These are phyloP conservation scores for Eristalis intricaria DNA, from an alignment of 2,888 invertebrate species.

Conservation along the genomic window DNA sequence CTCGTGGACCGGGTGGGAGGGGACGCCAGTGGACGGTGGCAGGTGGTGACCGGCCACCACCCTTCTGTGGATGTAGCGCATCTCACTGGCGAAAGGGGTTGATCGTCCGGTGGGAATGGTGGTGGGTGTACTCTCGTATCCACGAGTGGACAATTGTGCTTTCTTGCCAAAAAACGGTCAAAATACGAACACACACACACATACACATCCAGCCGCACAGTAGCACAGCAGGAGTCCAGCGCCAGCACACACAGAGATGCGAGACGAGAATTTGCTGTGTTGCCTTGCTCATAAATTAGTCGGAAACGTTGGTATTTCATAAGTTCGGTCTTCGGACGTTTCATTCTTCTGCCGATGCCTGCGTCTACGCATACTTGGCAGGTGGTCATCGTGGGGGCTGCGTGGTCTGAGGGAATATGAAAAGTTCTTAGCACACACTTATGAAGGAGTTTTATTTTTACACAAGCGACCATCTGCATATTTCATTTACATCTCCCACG, in stretches of 20 bases:
- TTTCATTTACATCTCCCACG: constrained; percentile 74
- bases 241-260: constrained; percentile 65
- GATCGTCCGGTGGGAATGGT: constrained; percentile 41
- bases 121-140: constrained; percentile 46
- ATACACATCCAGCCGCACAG: constrained; percentile 64
- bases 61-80: background rate
- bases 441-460: constrained; percentile 71
- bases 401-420: constrained; percentile 44
- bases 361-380: constrained; percentile 56
- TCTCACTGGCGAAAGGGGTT: constrained; percentile 45
- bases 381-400: constrained; percentile 41
- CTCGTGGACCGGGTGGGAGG: background rate
- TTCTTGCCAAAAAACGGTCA: constrained; percentile 73
- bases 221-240: constrained; percentile 38
- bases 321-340: constrained; percentile 57
- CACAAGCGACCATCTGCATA: constrained; percentile 74
- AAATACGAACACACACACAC: no score
- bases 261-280: constrained; percentile 73
- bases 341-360: constrained; percentile 47
- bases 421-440: constrained; percentile 70
- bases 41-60: background rate
- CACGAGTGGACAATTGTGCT: constrained; percentile 71
- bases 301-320: constrained; percentile 61
- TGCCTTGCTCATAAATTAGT: constrained; percentile 63
- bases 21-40: background rate